Base-by-base conservation (phyloP, 2,888 invertebrate species). In the Drosophila sordidapex region DNA sequence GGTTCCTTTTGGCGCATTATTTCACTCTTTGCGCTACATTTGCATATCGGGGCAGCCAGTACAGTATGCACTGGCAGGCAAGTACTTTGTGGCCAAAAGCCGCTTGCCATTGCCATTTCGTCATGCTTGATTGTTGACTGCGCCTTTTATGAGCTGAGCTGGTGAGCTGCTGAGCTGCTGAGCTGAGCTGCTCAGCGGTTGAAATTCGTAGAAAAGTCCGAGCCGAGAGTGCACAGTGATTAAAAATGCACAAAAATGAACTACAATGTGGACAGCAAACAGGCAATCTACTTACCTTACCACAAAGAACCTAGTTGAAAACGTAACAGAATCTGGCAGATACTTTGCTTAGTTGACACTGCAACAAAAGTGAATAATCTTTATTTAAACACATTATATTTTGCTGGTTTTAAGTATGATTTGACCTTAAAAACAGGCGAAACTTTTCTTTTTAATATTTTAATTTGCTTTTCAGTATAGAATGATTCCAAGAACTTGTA, bases 111-210 rank as follows among this genome's bases (percentile, higher is more conserved):
- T 72, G 75, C 83, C 87, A 81, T 86, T 87, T 88, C 90, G 90
- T 90, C 90, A 87, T 90, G 90, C 87, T 88, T 85, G 79, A 86
- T 82, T 76, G 80, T 84, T 87, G 89, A 74, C 63, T 87, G 76
- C 81, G 85, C 81, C 83, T 88, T 88, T 90, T 90, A 89, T 90
- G 90, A 86, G 75, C 77, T 76, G 69, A 82, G 73, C 70, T 72
- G 33, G 33, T 33, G 58, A 57, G 72, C 40, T 36, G 62, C 33
- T 53, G 40, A 51, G 72, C 40, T 36, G 62, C 33, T 53, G 40
- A 51, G 58, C 62, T 74, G 76, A 76, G 72, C 46, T 59, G 65
- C 56, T 65, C 64, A 68, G 73, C 65, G 58, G 81, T 61, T 80
- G 62, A 70, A 87, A 84, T 86, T 86, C 90, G 83, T 63, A 81